Percentiles rank a stretch among this genome's conserved stretches.
These are phyloP conservation scores for Morelia viridis DNA, from an alignment of 2,797 vertebrate species.

Conservation along the genomic window DNA sequence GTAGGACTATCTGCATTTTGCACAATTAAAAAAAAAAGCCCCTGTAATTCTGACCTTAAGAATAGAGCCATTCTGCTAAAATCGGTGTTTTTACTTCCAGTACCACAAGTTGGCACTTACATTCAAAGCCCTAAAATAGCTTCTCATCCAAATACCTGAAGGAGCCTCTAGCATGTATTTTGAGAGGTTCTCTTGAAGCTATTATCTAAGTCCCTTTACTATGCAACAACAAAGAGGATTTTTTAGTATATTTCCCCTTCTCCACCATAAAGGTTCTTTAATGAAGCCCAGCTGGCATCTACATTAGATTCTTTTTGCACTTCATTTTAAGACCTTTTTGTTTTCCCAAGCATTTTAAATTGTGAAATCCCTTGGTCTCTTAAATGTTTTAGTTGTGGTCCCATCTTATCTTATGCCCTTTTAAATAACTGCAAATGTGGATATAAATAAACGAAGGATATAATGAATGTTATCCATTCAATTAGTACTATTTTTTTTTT, in stretches of 20 bases:
- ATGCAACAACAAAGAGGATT: not conserved
- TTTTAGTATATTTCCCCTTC: not conserved
- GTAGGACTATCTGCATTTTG: not conserved
- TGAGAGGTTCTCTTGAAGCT: not conserved
- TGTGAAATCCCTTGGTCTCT: not conserved
- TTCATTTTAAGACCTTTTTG: not conserved
- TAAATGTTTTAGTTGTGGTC: not conserved
- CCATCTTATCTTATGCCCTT: not conserved
- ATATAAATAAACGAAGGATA: not conserved
- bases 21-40: not conserved
- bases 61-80: not conserved
- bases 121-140: not conserved
- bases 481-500: not conserved
- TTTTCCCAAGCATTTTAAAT: not conserved
- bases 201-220: no score
- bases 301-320: not conserved
- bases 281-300: not conserved
- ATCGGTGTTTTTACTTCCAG: not conserved
- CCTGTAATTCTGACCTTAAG: not conserved
- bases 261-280: no score
- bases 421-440: no score
- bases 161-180: not conserved
- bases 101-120: not conserved
- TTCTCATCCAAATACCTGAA: not conserved
- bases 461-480: not conserved